Percentiles rank a stretch among this genome's conserved stretches.
Evolutionary conservation across 2,797 vertebrate genomes (phyloP).

Genomic region (Lophotriccus pileatus): DNA sequence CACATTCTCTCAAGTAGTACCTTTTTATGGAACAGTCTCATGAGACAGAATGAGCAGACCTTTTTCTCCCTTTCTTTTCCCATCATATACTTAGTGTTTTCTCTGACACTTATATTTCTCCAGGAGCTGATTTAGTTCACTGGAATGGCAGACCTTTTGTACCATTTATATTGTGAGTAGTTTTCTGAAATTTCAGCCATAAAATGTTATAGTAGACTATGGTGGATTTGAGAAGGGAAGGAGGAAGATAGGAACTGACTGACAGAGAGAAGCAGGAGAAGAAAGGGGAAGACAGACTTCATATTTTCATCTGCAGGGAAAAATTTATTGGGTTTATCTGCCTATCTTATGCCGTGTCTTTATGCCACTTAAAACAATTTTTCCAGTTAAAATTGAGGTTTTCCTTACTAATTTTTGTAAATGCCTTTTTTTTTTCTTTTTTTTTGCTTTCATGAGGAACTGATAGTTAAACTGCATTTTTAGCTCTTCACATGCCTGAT

Average conservation of each 20-base stretch:
- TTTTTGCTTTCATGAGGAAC: background rate
- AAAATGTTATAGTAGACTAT: background rate
- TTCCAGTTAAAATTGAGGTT: background rate
- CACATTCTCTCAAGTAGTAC: background rate
- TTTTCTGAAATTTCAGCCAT: background rate
- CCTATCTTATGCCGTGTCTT: background rate
- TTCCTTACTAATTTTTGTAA: background rate
- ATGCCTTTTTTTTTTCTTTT: background rate
- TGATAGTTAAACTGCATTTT: background rate
- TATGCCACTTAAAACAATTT: background rate
- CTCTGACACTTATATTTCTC: background rate
- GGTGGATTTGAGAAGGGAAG: background rate
- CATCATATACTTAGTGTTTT: background rate
- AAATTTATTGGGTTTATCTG: background rate
- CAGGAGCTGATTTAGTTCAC: background rate
- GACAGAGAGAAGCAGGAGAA: background rate
- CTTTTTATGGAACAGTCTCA: background rate
- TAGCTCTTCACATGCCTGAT: background rate
- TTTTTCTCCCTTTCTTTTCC: background rate
- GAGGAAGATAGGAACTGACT: background rate
- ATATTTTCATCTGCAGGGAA: background rate
- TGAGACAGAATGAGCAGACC: background rate
- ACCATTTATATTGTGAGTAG: background rate
- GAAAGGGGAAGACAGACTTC: background rate
- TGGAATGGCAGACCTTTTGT: background rate